Base-by-base conservation (phyloP, 2,797 vertebrate genomes). In the Chrysocyon brachyurus region DNA sequence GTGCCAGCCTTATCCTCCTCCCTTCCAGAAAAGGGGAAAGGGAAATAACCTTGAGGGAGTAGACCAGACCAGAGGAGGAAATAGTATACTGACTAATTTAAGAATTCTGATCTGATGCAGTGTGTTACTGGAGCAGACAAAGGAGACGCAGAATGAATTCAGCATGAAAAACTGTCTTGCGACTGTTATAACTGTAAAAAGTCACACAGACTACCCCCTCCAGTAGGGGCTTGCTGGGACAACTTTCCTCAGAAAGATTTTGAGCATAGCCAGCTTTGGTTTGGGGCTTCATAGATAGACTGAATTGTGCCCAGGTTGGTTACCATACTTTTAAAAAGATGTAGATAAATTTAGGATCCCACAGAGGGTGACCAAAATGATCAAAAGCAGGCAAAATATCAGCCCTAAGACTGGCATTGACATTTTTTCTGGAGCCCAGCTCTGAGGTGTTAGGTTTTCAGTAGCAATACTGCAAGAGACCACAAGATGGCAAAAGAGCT, bases 401-500 rank as follows among this genome's bases (percentile, higher is more conserved):
- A 64, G 66, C 49, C 11, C 16, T 83, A 68, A 36, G 16, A 88
- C n/a, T 87, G 28, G 11, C 31, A 28, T 86, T 87, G 57, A 52
- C 52, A 16, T 81, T 93, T 66, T 86, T 84, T 24, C 26, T 63
- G 17, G 16, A 85, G 17, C 6, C 49, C 24, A 24, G 12, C 12
- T 12, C 8, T 61, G 21, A 78, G 16, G n/a, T 22, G 24, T 92
- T 85, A 75, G 31, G 11, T 68, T 86, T 93, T 94, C n/a, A 77
- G 49, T 61, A 91, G 95, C 91, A 93, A 52, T 96, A 90, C 75
- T 84, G 16, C 6, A 49, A 94, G 75, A 24, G 36, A 91, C 95
- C 98, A 95, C 97, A 81, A 96, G 98, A 83, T 97, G 98, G 98
- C 93, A 17, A 91, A 33, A 96, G 49, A 95, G 84, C 75, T 61